Evolutionary conservation across 1,140 invertebrate species (phyloP).

Genomic region (Helicoverpa zea): DNA sequence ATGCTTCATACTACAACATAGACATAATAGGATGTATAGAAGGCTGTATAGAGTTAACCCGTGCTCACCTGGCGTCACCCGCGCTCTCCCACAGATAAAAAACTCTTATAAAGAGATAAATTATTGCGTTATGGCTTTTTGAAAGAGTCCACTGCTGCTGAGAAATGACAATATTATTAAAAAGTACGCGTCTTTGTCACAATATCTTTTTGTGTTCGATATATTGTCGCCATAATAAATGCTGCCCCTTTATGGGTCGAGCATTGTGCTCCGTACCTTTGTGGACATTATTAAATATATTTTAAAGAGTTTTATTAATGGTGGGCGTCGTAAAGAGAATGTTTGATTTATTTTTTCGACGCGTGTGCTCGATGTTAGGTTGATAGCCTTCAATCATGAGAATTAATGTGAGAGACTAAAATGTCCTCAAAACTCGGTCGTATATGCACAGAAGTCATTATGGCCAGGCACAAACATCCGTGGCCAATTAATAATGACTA

Average conservation of each 20-base stretch:
- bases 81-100: conserved; percentile 79
- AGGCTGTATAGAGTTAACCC: conserved; percentile 77
- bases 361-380: conserved; percentile 78
- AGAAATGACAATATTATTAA: conserved; percentile 87
- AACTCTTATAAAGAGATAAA: conserved; percentile 86
- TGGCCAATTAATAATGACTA: not conserved
- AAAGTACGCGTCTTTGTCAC: conserved; percentile 85
- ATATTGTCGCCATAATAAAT: conserved; percentile 87
- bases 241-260: conserved; percentile 82
- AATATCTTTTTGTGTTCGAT: conserved; percentile 86
- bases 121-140: conserved; percentile 86
- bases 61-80: conserved; percentile 79
- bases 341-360: conserved; percentile 86
- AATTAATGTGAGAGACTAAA: conserved; percentile 53
- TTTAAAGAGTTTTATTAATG: conserved; percentile 87
- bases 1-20: conserved; percentile 41
- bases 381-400: conserved; percentile 78
- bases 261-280: conserved; percentile 82
- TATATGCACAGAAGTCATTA: conserved; percentile 15
- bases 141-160: conserved; percentile 86
- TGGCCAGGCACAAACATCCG: not conserved
- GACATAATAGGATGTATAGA: conserved; percentile 56
- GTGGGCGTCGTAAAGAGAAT: conserved; percentile 81
- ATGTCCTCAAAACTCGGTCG: not conserved
- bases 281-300: conserved; percentile 87